Evolutionary conservation across 2,797 vertebrate species (phyloP).

Genomic region (Dendrocincla tyrannina): DNA sequence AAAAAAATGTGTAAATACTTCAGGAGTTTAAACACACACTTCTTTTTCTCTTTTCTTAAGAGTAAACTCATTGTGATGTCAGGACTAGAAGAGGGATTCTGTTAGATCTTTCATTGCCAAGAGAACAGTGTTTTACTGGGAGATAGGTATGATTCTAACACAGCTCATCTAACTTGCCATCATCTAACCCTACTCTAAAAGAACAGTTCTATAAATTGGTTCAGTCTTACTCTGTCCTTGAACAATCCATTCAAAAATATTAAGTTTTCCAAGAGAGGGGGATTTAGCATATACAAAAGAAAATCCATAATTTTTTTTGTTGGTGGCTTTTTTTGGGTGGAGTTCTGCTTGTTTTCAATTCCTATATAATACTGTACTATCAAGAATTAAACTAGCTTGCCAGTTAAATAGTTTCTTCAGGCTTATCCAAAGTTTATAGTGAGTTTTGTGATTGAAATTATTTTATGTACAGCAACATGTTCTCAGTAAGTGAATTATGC

Average conservation of each 20-base stretch:
- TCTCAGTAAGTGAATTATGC: not conserved
- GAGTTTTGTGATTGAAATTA: not conserved
- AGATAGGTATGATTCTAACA: not conserved
- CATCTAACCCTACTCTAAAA: not conserved
- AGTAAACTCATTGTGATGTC: not conserved
- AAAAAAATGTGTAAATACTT: not conserved
- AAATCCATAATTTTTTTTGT: not conserved
- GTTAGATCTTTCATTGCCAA: not conserved
- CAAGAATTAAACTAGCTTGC: not conserved
- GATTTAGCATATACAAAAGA: not conserved
- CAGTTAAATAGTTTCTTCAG: not conserved
- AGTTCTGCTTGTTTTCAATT: not conserved
- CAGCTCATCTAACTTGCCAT: not conserved
- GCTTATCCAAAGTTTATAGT: not conserved
- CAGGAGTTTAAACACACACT: fast-evolving
- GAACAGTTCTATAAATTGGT: not conserved
- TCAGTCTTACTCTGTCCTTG: not conserved
- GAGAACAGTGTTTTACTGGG: not conserved
- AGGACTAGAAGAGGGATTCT: not conserved
- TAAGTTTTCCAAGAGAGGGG: not conserved
- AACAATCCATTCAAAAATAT: not conserved
- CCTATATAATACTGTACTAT: not conserved
- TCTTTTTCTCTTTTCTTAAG: not conserved
- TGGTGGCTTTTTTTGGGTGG: not conserved
- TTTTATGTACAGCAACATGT: not conserved